Percentiles rank a stretch among this genome's conserved stretches.
Evolutionary conservation across 2,113 vertebrate species (phyloP).

Genomic region (Cyprinodon brontotheroides): DNA sequence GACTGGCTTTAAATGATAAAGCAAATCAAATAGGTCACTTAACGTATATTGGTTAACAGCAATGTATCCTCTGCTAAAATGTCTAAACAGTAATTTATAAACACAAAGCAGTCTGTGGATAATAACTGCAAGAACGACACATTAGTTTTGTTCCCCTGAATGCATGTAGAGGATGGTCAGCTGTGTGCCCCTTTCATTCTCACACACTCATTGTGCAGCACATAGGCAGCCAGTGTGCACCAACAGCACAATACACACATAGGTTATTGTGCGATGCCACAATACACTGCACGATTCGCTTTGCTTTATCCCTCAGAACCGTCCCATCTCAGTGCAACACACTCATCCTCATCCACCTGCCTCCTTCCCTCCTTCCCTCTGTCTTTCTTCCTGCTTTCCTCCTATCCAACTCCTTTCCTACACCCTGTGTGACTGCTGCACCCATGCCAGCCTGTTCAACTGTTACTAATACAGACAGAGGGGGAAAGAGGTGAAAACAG

Average conservation of each 20-base stretch:
- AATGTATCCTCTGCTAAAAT: not conserved
- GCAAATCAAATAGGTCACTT: no score
- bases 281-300: slow-evolving; percentile 59
- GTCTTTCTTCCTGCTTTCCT: slow-evolving; percentile 27
- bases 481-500: slow-evolving; percentile 33
- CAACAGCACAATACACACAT: slow-evolving; percentile 74
- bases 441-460: slow-evolving; percentile 70
- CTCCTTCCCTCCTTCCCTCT: slow-evolving; percentile 24
- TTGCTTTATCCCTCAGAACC: slow-evolving; percentile 50
- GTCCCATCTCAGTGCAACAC: slow-evolving; percentile 53
- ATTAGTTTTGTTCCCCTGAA: slow-evolving; percentile 43
- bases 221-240: slow-evolving; percentile 71
- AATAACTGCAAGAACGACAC: slow-evolving; percentile 19
- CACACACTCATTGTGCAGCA: slow-evolving; percentile 66
- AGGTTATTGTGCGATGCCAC: slow-evolving; percentile 72
- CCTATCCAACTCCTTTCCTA: slow-evolving; percentile 44
- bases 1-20: not conserved
- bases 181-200: slow-evolving; percentile 64
- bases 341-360: slow-evolving; percentile 55
- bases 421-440: slow-evolving; percentile 50
- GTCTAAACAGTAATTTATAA: slow-evolving; percentile 4
- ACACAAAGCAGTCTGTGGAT: slow-evolving; percentile 26
- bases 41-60: not conserved
- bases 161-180: slow-evolving; percentile 38
- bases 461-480: slow-evolving; percentile 69